These are phyloP conservation scores for Polia nebulosa DNA, from an alignment of 2,888 invertebrate genomes.

Conservation along the genomic window DNA sequence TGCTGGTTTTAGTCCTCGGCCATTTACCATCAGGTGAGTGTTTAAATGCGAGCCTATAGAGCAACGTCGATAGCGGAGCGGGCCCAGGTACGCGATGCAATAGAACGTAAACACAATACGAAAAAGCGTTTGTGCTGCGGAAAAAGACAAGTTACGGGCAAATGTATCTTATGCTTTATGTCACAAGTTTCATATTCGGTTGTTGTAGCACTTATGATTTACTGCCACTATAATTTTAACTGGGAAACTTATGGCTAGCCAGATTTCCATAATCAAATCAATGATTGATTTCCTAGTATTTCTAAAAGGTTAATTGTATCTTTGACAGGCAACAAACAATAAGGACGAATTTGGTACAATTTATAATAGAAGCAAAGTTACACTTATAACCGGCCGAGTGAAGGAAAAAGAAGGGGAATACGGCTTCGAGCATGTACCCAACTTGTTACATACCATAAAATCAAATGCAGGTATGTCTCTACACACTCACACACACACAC, in stretches of 20 bases:
- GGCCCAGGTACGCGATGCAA: background rate
- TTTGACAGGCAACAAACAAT: conserved; percentile 67
- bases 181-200: background rate
- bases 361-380: conserved; percentile 65
- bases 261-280: too few species aligned
- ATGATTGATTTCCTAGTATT: background rate
- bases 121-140: background rate
- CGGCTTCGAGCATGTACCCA: conserved; percentile 75
- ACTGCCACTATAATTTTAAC: too few species aligned
- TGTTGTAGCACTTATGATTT: too few species aligned
- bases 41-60: background rate
- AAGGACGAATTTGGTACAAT: conserved; percentile 65
- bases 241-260: too few species aligned
- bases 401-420: conserved; percentile 52
- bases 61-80: too few species aligned
- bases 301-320: background rate
- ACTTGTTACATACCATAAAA: conserved; percentile 71
- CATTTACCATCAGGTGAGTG: background rate
- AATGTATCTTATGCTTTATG: background rate
- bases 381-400: conserved; percentile 77
- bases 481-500: too few species aligned
- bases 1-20: background rate
- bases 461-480: conserved; percentile 56
- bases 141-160: background rate
- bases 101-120: background rate